Evolutionary conservation across 2,797 vertebrate species (phyloP).

Genomic region (Protosalanx chinensis): DNA sequence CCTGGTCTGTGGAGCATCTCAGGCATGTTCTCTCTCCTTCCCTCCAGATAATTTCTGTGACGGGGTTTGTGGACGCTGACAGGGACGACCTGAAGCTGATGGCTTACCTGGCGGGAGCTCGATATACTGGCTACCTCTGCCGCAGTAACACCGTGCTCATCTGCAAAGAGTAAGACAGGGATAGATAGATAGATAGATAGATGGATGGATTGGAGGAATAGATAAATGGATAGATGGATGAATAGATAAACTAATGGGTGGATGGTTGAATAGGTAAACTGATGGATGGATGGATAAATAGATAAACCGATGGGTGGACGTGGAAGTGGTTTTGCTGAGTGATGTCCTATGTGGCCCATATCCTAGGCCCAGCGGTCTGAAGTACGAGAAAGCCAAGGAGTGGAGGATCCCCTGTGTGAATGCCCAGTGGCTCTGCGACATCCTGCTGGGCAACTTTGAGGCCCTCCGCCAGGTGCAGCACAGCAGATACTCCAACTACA

Average conservation of each 20-base stretch:
- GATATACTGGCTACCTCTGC: slow-evolving; percentile 94
- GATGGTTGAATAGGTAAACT: background rate
- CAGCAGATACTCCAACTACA: slow-evolving; percentile 84
- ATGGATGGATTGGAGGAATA: background rate
- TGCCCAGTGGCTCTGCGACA: slow-evolving; percentile 93
- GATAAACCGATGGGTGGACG: background rate
- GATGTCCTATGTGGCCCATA: background rate
- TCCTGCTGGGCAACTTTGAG: slow-evolving; percentile 91
- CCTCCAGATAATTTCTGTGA: slow-evolving; percentile 91
- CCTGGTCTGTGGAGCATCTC: background rate
- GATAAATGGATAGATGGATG: background rate
- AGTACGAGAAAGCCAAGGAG: slow-evolving; percentile 96
- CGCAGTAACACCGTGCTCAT: slow-evolving; percentile 96
- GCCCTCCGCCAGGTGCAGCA: slow-evolving; percentile 88
- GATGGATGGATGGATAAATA: background rate
- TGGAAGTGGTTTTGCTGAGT: background rate
- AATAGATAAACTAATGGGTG: background rate
- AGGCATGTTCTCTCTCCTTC: background rate
- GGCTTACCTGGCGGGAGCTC: slow-evolving; percentile 90
- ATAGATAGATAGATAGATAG: background rate
- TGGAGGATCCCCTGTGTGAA: slow-evolving; percentile 97
- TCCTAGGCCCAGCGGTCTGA: slow-evolving; percentile 83
- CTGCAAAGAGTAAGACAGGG: slow-evolving; percentile 89
- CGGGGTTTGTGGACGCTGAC: slow-evolving; percentile 92
- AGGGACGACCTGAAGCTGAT: slow-evolving; percentile 95